Percentiles rank a stretch among this genome's conserved stretches.
These are phyloP conservation scores for Molossus molossus DNA, from an alignment of 2,797 vertebrate genomes.

Conservation along the genomic window DNA sequence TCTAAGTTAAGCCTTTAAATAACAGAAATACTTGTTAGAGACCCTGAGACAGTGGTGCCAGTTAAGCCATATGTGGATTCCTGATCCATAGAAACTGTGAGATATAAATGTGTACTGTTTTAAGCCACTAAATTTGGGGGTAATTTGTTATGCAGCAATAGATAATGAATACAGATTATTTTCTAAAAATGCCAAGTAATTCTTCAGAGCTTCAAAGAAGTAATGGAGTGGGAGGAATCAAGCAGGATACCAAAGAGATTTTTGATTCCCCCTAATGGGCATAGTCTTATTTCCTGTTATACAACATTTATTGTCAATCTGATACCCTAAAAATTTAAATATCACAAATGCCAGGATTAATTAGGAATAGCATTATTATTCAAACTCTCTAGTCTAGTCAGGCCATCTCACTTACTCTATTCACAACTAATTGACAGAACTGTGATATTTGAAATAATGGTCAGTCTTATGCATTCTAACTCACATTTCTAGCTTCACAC, in stretches of 20 bases:
- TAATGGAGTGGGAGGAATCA: neutral
- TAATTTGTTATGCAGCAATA: constrained; percentile 31
- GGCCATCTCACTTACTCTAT: neutral
- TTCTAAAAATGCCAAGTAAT: constrained; percentile 47
- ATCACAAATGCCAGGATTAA: constrained; percentile 4
- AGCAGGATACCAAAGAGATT: neutral
- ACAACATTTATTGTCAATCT: neutral
- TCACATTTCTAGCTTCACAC: constrained; percentile 23
- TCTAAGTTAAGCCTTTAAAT: constrained; percentile 17
- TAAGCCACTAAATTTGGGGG: constrained; percentile 27
- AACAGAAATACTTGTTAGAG: neutral
- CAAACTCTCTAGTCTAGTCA: constrained; percentile 34
- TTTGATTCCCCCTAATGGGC: neutral
- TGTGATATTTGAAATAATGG: neutral
- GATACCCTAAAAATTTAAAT: constrained; percentile 14
- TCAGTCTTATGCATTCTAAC: neutral
- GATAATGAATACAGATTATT: constrained; percentile 24
- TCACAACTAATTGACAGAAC: neutral
- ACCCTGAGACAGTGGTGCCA: neutral
- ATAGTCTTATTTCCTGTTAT: neutral
- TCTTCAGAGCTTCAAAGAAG: neutral
- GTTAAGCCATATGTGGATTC: neutral
- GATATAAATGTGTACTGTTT: constrained; percentile 39
- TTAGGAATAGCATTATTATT: constrained; percentile 40
- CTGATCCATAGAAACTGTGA: constrained; percentile 21